A percentile compares a stretch with the other conserved stretches of the same genome.
phyloP scores from a whole-genome alignment of 1,140 invertebrate genomes.

The Holotrichia oblita region DNA sequence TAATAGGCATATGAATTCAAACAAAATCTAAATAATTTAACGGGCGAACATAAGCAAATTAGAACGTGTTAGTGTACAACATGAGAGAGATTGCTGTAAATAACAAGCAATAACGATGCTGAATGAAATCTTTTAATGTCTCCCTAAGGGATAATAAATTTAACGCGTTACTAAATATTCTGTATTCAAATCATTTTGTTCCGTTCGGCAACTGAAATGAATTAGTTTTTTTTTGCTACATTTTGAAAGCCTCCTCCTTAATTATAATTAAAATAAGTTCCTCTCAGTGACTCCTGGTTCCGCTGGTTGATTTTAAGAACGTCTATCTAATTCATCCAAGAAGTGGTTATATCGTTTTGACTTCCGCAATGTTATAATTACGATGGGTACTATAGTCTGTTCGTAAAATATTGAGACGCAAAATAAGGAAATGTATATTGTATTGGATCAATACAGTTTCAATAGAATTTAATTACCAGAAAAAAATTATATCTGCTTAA shows the following conservation, averaged over 20 bases:
- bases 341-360: neutral
- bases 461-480: too few relatives aligned
- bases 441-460: too few relatives aligned
- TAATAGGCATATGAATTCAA: too few relatives aligned
- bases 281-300: neutral
- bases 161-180: slow-evolving; percentile 23
- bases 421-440: too few relatives aligned
- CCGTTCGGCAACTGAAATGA: slow-evolving; percentile 12
- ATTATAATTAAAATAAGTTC: slow-evolving; percentile 9
- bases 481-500: too few relatives aligned
- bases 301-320: neutral
- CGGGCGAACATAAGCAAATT: too few relatives aligned
- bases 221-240: neutral
- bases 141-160: slow-evolving; percentile 24
- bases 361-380: too few relatives aligned
- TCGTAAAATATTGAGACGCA: too few relatives aligned
- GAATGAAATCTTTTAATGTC: slow-evolving; percentile 24
- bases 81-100: slow-evolving; percentile 15
- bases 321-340: neutral
- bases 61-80: neutral
- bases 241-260: neutral
- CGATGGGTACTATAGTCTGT: neutral
- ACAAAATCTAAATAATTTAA: too few relatives aligned
- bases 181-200: slow-evolving; percentile 18
- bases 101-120: slow-evolving; percentile 13